phyloP scores from a whole-genome alignment of 1,140 invertebrate genomes.

The Heliothis virescens region DNA sequence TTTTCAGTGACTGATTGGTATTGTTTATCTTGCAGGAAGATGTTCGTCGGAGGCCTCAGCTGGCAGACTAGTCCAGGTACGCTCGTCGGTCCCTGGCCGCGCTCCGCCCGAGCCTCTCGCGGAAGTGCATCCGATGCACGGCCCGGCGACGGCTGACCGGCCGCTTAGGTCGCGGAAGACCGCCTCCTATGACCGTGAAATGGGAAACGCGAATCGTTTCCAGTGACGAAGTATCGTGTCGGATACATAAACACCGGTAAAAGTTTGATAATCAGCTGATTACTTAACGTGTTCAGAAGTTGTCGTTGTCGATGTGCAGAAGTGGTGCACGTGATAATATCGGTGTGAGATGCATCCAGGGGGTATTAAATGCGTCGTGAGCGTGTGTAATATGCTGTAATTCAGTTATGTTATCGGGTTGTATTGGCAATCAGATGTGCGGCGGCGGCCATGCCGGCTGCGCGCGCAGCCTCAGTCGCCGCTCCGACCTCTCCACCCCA shows the following conservation, averaged over 20 bases:
- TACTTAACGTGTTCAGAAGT: conserved; percentile 65
- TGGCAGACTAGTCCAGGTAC: conserved; percentile 99
- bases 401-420: conserved; percentile 78
- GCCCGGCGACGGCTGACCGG: conserved; percentile 66
- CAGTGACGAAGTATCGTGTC: conserved; percentile 68
- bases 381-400: conserved; percentile 70
- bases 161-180: conserved; percentile 64
- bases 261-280: conserved; percentile 85
- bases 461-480: conserved; percentile 78
- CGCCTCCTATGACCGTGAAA: conserved; percentile 58
- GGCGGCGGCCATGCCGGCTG: conserved; percentile 81
- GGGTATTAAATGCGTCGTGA: conserved; percentile 53
- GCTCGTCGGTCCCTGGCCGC: conserved; percentile 77
- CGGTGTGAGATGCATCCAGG: conserved; percentile 55
- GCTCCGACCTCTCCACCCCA: conserved; percentile 63
- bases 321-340: conserved; percentile 61
- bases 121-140: conserved; percentile 78
- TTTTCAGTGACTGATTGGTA: conserved; percentile 70
- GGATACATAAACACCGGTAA: conserved; percentile 77
- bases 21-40: conserved; percentile 96
- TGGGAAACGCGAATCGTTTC: conserved; percentile 63
- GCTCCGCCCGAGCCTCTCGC: conserved; percentile 63
- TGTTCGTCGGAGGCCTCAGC: conserved; percentile 99
- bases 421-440: conserved; percentile 82
- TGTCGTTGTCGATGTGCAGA: conserved; percentile 60